Conservation (phyloP, 2,113 vertebrate species). For the Tichodroma muraria region DNA sequence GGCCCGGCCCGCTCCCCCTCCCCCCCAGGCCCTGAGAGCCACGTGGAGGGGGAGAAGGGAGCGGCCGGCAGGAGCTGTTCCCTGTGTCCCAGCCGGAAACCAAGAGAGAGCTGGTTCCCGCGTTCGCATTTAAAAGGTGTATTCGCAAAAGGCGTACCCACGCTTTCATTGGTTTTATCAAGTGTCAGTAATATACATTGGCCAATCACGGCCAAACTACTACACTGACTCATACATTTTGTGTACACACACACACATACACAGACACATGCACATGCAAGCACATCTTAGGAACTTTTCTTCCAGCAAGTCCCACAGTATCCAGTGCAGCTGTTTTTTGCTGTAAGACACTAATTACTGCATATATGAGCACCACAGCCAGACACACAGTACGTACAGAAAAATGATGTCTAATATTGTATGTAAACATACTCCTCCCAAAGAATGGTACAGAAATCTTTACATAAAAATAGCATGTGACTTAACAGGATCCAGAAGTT, state of each 20-base stretch:
- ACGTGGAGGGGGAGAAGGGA: no score
- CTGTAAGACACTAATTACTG: not conserved
- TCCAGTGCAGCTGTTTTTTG: not conserved
- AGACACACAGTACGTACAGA: not conserved
- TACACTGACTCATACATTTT: not conserved
- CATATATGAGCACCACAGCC: not conserved
- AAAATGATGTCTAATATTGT: not conserved
- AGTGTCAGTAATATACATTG: no score
- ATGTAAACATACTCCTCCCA: not conserved
- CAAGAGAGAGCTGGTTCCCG: no score
- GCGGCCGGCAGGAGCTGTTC: no score
- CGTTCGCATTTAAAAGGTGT: no score
- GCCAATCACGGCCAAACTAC: no score
- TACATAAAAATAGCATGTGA: not conserved
- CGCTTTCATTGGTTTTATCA: no score
- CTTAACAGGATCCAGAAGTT: not conserved
- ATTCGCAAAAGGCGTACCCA: no score
- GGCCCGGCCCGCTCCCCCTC: no score
- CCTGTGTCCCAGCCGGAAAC: no score
- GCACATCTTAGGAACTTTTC: not conserved
- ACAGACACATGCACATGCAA: fast-evolving
- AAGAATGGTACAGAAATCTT: not conserved
- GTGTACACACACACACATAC: no score
- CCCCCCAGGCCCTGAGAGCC: no score
- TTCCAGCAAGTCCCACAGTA: not conserved